Evolutionary conservation across 2,797 vertebrate genomes (phyloP).

Genomic region (Sarcophilus harrisii): DNA sequence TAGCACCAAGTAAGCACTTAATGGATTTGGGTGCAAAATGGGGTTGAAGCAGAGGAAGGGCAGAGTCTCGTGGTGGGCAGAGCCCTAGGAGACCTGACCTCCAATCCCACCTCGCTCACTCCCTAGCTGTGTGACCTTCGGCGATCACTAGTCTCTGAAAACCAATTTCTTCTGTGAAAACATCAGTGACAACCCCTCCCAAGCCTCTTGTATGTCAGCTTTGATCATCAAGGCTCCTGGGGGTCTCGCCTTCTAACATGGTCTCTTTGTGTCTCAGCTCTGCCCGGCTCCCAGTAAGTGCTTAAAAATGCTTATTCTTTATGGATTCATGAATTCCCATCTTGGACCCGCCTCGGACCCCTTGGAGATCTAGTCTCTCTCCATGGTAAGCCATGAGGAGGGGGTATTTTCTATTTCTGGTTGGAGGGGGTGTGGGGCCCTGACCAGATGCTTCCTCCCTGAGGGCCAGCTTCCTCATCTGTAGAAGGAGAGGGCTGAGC

Average conservation of each 20-base stretch:
- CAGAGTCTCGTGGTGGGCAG: neutral
- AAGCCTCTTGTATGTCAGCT: neutral
- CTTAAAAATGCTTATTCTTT: constrained; percentile 3
- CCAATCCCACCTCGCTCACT: neutral
- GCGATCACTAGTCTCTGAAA: neutral
- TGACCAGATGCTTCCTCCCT: neutral
- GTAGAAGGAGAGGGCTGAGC: neutral
- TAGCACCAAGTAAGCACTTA: neutral
- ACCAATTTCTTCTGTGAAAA: neutral
- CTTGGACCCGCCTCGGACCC: neutral
- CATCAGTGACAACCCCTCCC: neutral
- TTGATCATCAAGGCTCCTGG: neutral
- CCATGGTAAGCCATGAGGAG: neutral
- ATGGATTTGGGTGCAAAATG: neutral
- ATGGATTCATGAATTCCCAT: neutral
- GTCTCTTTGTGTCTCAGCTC: neutral
- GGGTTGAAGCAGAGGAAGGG: neutral
- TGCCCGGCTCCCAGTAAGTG: neutral
- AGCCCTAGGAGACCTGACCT: neutral
- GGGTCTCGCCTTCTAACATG: neutral
- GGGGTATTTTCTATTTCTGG: neutral
- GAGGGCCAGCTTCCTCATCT: neutral
- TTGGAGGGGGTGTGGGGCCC: neutral
- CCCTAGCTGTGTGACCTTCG: neutral
- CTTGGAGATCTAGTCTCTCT: neutral